Percentiles rank a stretch among this genome's conserved stretches.
Conservation (phyloP, 2,113 vertebrate genomes). For the Corvus cornix region DNA sequence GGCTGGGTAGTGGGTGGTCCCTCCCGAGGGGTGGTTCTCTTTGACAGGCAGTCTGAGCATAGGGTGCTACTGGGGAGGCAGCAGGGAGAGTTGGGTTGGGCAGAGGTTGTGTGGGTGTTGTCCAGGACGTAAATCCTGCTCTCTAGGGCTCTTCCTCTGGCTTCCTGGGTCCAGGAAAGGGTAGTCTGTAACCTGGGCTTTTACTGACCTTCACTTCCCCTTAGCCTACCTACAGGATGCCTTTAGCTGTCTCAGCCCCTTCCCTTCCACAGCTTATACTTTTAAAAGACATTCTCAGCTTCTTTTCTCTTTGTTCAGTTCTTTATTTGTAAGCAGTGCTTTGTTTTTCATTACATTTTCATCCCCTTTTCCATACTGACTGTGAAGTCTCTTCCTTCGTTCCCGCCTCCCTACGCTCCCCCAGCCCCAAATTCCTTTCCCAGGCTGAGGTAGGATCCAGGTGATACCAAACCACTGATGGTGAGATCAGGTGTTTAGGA, state of each 20-base stretch:
- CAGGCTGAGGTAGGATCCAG: neutral
- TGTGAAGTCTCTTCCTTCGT: neutral
- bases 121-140: neutral
- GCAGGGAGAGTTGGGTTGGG: neutral
- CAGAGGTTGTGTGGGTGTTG: neutral
- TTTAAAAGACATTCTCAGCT: neutral
- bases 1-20: neutral
- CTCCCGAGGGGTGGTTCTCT: neutral
- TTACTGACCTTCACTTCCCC: neutral
- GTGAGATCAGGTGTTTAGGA: neutral
- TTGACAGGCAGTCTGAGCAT: neutral
- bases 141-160: neutral
- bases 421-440: neutral
- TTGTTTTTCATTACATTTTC: neutral
- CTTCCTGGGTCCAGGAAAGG: neutral
- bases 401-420: neutral
- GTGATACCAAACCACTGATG: neutral
- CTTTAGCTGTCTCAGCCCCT: neutral
- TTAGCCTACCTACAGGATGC: neutral
- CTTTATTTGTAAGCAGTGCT: neutral
- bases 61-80: accelerated
- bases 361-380: neutral
- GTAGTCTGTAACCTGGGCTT: neutral
- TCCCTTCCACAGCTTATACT: neutral
- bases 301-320: neutral